A percentile compares a stretch with the other conserved stretches of the same genome.
Conservation (phyloP, 2,797 vertebrate genomes). For the Ficedula albicollis region DNA sequence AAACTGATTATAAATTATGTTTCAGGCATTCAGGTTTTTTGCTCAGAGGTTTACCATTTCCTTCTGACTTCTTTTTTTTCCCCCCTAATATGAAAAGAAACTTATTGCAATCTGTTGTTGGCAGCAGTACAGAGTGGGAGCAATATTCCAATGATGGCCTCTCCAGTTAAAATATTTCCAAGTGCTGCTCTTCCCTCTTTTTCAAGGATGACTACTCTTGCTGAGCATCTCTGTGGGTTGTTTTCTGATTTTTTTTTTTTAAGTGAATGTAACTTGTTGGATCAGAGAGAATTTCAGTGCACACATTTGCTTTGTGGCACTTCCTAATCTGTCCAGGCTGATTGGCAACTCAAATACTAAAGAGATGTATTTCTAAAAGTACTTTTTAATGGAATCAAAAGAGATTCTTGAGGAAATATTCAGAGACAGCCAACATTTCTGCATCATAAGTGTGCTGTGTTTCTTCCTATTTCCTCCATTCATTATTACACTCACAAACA, state of each 20-base stretch:
- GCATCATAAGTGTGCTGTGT: background rate
- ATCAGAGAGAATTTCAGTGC: background rate
- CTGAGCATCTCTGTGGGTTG: background rate
- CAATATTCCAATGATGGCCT: background rate
- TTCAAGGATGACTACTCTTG: background rate
- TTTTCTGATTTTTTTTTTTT: background rate
- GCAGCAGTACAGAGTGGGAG: background rate
- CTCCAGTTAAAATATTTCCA: background rate
- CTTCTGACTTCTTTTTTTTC: background rate
- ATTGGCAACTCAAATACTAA: slow-evolving; percentile 38
- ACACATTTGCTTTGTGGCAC: background rate
- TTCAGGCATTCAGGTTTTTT: background rate
- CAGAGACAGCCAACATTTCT: background rate
- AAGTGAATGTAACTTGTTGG: background rate
- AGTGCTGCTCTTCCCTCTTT: background rate
- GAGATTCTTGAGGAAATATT: slow-evolving; percentile 33
- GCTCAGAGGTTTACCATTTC: background rate
- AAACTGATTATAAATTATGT: background rate
- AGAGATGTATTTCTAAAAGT: background rate
- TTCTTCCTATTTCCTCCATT: slow-evolving; percentile 22
- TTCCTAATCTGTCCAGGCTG: background rate
- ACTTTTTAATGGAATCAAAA: background rate
- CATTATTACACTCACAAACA: slow-evolving; percentile 8
- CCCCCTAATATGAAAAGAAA: background rate
- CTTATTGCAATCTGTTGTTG: background rate